These are phyloP conservation scores for Melanogrammus aeglefinus DNA, from an alignment of 2,797 vertebrate species.

Conservation along the genomic window DNA sequence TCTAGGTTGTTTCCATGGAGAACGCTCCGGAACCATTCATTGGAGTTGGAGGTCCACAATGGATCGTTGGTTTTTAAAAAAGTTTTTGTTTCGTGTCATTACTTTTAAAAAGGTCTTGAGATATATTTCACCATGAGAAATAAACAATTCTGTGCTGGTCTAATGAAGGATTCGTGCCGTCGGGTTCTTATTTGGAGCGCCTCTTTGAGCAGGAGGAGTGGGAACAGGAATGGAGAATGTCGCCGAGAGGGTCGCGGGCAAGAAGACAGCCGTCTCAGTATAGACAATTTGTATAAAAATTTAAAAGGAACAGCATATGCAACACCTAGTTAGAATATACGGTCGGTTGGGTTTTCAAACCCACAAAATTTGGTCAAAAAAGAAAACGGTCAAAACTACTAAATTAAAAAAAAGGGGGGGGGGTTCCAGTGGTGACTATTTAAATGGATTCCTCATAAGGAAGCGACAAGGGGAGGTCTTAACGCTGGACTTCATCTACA, in stretches of 20 bases:
- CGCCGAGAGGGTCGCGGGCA: not conserved
- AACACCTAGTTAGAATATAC: not conserved
- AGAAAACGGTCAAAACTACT: not conserved
- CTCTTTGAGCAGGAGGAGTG: not conserved
- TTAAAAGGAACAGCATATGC: not conserved
- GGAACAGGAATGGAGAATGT: not conserved
- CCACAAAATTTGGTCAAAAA: not conserved
- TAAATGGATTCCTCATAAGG: not conserved
- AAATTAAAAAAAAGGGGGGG: not conserved
- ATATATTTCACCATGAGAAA: not conserved
- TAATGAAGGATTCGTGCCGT: not conserved
- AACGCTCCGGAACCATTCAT: not conserved
- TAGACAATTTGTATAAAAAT: not conserved
- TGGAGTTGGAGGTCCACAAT: not conserved
- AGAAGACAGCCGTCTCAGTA: not conserved
- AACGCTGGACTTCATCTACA: not conserved
- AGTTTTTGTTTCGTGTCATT: not conserved
- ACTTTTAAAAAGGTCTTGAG: not conserved
- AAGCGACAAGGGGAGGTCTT: not conserved
- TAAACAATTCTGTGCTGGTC: not conserved
- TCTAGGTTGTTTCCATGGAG: conserved; percentile 1
- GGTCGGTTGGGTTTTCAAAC: not conserved
- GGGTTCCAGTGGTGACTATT: not conserved
- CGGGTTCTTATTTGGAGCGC: not conserved
- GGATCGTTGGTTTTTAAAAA: not conserved